A percentile compares a stretch with the other conserved stretches of the same genome.
phyloP scores from a whole-genome alignment of 1,140 invertebrate genomes.

The Thereuonema tuberculata region DNA sequence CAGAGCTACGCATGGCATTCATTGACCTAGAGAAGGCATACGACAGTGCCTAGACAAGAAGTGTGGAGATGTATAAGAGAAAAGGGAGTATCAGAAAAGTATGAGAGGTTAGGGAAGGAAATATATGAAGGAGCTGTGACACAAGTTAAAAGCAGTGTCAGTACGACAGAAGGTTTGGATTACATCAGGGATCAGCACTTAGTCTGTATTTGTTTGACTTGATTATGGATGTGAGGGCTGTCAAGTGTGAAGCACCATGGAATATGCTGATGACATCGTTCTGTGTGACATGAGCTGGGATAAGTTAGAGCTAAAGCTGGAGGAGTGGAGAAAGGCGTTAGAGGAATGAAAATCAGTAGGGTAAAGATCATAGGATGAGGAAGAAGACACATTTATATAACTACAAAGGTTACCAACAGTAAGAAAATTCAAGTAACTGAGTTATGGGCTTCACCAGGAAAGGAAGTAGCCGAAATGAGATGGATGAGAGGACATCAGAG shows the following conservation, averaged over 20 bases:
- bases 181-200: not conserved
- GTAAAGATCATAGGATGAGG: not conserved
- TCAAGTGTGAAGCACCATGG: not conserved
- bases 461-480: too few relatives aligned
- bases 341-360: not conserved
- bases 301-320: not conserved
- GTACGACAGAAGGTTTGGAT: not conserved
- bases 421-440: not conserved
- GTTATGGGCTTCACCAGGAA: too few relatives aligned
- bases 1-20: not conserved
- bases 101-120: not conserved
- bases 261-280: not conserved
- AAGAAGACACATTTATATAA: not conserved
- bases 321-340: not conserved
- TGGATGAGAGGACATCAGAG: too few relatives aligned
- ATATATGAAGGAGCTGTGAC: not conserved
- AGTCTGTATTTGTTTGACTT: not conserved
- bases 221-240: not conserved
- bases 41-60: not conserved
- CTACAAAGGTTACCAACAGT: not conserved
- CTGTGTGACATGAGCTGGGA: not conserved
- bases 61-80: not conserved
- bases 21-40: constrained; percentile 2
- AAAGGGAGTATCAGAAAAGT: too few relatives aligned
- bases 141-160: not conserved